These are phyloP conservation scores for Drosophila dives DNA, from an alignment of 2,888 invertebrate genomes.

Conservation along the genomic window DNA sequence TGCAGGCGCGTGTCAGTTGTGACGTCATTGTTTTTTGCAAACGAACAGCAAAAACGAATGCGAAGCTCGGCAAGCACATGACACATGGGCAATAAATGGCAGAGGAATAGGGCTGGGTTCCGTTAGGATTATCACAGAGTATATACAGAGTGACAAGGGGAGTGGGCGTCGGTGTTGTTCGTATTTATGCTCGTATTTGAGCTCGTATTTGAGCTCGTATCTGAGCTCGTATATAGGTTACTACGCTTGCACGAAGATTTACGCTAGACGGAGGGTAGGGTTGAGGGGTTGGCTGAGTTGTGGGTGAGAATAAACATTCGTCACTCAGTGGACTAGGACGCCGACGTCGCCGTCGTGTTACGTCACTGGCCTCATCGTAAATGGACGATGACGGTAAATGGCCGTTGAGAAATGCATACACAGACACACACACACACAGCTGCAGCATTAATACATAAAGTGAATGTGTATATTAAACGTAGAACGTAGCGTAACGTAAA, in stretches of 20 bases:
- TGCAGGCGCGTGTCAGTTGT: slow-evolving; percentile 59
- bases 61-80: slow-evolving; percentile 27
- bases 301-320: slow-evolving; percentile 57
- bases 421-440: not conserved
- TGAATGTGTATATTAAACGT: slow-evolving; percentile 64
- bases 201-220: slow-evolving; percentile 2
- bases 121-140: not conserved
- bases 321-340: slow-evolving; percentile 54
- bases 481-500: slow-evolving; percentile 79
- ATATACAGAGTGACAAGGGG: not conserved
- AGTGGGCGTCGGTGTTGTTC: slow-evolving; percentile 40
- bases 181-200: not conserved
- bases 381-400: slow-evolving; percentile 63
- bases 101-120: slow-evolving; percentile 1
- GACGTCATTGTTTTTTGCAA: slow-evolving; percentile 65
- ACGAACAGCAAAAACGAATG: slow-evolving; percentile 23
- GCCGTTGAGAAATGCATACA: slow-evolving; percentile 27
- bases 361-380: slow-evolving; percentile 61
- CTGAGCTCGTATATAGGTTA: slow-evolving; percentile 72
- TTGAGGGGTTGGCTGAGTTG: not conserved
- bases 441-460: slow-evolving; percentile 6
- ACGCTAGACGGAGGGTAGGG: slow-evolving; percentile 62
- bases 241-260: slow-evolving; percentile 75
- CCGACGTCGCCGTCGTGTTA: slow-evolving; percentile 48
- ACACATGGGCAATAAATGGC: slow-evolving; percentile 48